Base-by-base conservation (phyloP, 2,113 vertebrate species). In the Bujurquina vittata region DNA sequence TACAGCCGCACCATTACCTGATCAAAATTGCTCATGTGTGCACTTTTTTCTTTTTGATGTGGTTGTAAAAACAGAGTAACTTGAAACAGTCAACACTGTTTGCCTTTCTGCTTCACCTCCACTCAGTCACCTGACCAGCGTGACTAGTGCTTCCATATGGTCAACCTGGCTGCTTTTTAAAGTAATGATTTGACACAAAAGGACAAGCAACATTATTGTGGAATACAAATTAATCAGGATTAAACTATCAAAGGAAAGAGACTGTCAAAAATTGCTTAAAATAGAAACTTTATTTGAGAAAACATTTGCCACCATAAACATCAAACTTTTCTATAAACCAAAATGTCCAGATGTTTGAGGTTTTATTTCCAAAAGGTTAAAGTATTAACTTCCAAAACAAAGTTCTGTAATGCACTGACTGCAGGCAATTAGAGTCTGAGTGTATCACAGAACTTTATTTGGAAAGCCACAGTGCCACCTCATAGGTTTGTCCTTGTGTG, bases 361-460 rank as follows among this genome's bases (percentile, higher is more conserved):
- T 83, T 87, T 81, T 87, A 73, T 87, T 88, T 88, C 83, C 84
- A 65, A 88, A 77, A 73, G 77, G 89, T 82, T 80, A 72, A 92
- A 91, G 90, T 75, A 90, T 93, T 93, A 94, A 95, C 95, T 96
- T 92, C 92, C 96, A 95, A 96, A 96, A 96, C 95, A 96, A 96
- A 96, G 95, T 96, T 96, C 95, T 96, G 95, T 96, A 96, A 96
- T 96, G 95, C 96, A 96, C 95, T 96, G 95, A 96, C 96, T 96
- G 90, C 96, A 80, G 92, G 92, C 90, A 94, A 89, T 93, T 88
- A 94, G 94, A 96, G 95, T 95, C 96, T 89, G 87, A 96, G 96
- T 96, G 95, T 95, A 95, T 95, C 94, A 96, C 95, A 96, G 96
- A 96, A 96, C 96, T 96, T 96, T 95, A 95, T 95, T 95, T 95